Percentiles rank a stretch among this genome's conserved stretches.
These are phyloP conservation scores for Melieria crassipennis DNA, from an alignment of 2,888 invertebrate species.

Conservation along the genomic window DNA sequence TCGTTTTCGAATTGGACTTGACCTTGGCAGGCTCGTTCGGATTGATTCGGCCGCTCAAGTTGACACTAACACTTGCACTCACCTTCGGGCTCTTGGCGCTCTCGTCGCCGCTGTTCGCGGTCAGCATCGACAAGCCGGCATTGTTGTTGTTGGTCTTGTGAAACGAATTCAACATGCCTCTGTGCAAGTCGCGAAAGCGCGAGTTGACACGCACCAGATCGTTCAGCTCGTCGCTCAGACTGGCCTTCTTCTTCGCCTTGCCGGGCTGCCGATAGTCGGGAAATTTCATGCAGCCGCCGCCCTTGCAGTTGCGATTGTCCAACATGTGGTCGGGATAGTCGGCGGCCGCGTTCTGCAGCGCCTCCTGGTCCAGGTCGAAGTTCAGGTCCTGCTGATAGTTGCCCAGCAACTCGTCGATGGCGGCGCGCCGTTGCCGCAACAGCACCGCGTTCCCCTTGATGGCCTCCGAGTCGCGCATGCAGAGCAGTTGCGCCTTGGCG, in stretches of 20 bases:
- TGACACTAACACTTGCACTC: background rate
- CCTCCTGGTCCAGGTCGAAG: constrained; percentile 9
- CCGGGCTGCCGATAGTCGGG: constrained; percentile 2
- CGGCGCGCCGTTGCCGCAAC: constrained; percentile 47
- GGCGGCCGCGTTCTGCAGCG: background rate
- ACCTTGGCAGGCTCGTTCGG: too few relatives aligned
- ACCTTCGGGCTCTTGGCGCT: background rate
- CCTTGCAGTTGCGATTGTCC: constrained; percentile 4
- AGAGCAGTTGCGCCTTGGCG: constrained; percentile 43
- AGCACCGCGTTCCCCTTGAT: constrained; percentile 25
- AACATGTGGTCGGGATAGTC: background rate
- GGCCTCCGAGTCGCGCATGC: constrained; percentile 28
- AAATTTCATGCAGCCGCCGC: background rate
- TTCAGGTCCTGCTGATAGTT: constrained; percentile 41
- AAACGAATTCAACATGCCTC: constrained; percentile 15
- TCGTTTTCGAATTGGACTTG: too few relatives aligned
- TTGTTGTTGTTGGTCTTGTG: constrained; percentile 4
- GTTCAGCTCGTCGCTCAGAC: constrained; percentile 34
- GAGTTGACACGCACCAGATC: constrained; percentile 33
- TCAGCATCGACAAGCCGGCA: background rate
- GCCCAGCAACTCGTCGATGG: constrained; percentile 51
- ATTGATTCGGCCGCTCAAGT: too few relatives aligned
- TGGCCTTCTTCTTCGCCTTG: constrained; percentile 30
- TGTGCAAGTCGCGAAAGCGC: constrained; percentile 19
- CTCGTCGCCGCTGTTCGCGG: constrained; percentile 7